A percentile compares a stretch with the other conserved stretches of the same genome.
Evolutionary conservation across 2,888 invertebrate genomes (phyloP).

Genomic region (Metellina segmentata): DNA sequence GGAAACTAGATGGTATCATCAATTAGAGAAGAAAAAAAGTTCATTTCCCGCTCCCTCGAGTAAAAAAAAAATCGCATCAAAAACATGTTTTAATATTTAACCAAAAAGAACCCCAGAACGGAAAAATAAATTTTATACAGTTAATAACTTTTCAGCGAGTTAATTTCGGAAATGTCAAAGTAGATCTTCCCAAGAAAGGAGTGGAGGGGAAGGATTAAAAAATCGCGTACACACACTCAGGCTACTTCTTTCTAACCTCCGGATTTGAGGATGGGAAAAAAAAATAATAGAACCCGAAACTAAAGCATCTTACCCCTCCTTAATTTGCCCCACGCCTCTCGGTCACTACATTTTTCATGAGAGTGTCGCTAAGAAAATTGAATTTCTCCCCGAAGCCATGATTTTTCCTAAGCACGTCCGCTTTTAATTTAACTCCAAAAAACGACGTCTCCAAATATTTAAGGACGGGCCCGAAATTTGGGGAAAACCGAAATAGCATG

Average conservation of each 20-base stretch:
- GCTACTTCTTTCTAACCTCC: background rate
- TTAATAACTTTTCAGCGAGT: slow-evolving; percentile 2
- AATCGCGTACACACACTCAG: background rate
- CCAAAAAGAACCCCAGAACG: background rate
- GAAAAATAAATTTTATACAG: slow-evolving; percentile 34
- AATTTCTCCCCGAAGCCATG: slow-evolving; percentile 60
- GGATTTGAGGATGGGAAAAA: background rate
- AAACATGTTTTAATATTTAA: slow-evolving; percentile 15
- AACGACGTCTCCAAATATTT: slow-evolving; percentile 56
- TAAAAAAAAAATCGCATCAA: background rate
- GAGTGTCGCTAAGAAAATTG: slow-evolving; percentile 64
- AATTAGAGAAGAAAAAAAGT: background rate
- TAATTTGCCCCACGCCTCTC: slow-evolving; percentile 31
- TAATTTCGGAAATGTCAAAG: slow-evolving; percentile 42
- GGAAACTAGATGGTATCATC: background rate
- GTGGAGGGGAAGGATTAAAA: background rate
- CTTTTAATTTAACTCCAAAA: slow-evolving; percentile 65
- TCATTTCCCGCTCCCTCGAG: background rate
- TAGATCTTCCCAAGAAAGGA: background rate
- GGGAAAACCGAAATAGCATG: slow-evolving; percentile 15
- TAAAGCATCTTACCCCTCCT: slow-evolving; percentile 5
- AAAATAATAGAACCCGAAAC: background rate
- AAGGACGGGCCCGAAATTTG: slow-evolving; percentile 49
- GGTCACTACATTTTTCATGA: slow-evolving; percentile 61
- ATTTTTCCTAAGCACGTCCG: slow-evolving; percentile 67